Percentiles rank a stretch among this genome's conserved stretches.
Conservation (phyloP, 1,140 invertebrate genomes). For the Aphis gossypii region DNA sequence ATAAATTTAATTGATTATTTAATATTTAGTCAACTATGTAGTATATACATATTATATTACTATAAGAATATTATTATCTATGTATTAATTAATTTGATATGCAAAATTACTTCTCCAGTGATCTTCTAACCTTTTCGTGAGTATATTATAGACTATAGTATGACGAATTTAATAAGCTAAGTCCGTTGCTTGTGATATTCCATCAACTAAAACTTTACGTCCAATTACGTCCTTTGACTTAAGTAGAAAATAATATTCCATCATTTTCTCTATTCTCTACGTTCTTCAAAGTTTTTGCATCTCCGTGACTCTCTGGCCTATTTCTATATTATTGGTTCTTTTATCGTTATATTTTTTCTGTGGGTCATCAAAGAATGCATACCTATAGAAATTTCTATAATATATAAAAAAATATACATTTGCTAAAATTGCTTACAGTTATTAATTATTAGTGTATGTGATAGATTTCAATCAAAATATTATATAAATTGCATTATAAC, state of each 20-base stretch:
- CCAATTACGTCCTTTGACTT: not conserved
- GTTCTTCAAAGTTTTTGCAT: not conserved
- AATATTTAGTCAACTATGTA: too few relatives aligned
- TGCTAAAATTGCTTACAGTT: not conserved
- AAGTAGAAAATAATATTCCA: not conserved
- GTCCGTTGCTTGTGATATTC: not conserved
- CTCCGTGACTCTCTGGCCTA: accelerated
- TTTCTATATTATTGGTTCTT: not conserved
- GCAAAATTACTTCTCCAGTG: too few relatives aligned
- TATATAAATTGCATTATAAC: not conserved
- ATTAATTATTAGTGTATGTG: not conserved
- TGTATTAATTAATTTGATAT: too few relatives aligned
- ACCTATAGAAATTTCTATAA: not conserved
- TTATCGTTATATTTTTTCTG: not conserved
- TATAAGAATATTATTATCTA: too few relatives aligned
- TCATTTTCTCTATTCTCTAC: too few relatives aligned
- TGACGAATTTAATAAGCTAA: too few relatives aligned
- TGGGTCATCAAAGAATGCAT: not conserved
- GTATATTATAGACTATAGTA: too few relatives aligned
- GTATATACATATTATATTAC: too few relatives aligned
- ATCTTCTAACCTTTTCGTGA: too few relatives aligned
- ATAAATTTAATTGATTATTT: too few relatives aligned
- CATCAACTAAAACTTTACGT: not conserved
- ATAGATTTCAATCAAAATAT: not conserved
- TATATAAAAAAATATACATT: not conserved